Evolutionary conservation across 2,113 vertebrate genomes (phyloP).

Genomic region (Lamprologus sp.): DNA sequence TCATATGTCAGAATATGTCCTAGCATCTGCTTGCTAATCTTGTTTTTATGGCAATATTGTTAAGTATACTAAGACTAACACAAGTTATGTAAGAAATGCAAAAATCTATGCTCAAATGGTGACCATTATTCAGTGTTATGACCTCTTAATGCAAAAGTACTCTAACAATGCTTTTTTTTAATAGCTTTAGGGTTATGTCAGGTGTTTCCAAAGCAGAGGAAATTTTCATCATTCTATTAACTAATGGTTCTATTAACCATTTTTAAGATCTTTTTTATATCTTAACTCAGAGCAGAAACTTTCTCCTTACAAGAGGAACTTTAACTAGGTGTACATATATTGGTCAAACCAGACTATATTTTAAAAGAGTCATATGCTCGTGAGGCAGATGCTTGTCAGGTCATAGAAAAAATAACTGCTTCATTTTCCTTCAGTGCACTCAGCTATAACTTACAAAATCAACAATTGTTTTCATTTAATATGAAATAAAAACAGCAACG

Average conservation of each 20-base stretch:
- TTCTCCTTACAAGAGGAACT: background rate
- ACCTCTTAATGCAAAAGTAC: background rate
- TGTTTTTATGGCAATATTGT: background rate
- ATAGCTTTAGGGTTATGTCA: background rate
- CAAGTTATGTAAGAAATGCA: background rate
- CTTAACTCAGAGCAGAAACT: background rate
- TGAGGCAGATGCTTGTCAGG: background rate
- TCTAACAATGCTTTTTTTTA: background rate
- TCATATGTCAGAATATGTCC: background rate
- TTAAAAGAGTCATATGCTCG: background rate
- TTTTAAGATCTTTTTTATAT: background rate
- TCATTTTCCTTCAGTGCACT: background rate
- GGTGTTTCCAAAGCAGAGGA: background rate
- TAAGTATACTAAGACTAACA: background rate
- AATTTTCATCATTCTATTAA: background rate
- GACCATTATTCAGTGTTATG: background rate
- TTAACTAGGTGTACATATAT: background rate
- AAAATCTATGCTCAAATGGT: background rate
- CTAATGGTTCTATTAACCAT: background rate
- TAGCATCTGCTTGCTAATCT: background rate
- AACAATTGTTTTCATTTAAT: background rate
- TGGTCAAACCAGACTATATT: background rate
- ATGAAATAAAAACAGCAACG: background rate
- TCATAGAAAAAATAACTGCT: background rate
- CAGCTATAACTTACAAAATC: background rate